These are phyloP conservation scores for Acrocera orbiculus DNA, from an alignment of 2,888 invertebrate species.

Conservation along the genomic window DNA sequence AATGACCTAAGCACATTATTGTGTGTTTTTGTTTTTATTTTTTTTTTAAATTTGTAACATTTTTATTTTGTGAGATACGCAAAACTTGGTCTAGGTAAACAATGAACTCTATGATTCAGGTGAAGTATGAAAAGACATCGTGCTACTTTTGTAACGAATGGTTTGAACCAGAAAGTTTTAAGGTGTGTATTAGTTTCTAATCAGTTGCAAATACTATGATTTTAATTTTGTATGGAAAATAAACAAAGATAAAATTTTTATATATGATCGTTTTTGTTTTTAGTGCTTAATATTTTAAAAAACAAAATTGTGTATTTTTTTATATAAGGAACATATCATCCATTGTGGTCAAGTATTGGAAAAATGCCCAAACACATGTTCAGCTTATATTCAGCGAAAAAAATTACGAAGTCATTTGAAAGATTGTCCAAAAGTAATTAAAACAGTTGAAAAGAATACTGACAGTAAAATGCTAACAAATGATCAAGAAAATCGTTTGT, in stretches of 20 bases:
- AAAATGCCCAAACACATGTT: conserved; percentile 51
- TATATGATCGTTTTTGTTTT: not conserved
- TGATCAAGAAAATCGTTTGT: conserved; percentile 18
- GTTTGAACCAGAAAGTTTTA: conserved; percentile 44
- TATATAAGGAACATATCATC: conserved; percentile 41
- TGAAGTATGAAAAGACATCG: conserved; percentile 35
- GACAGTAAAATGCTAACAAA: conserved; percentile 12
- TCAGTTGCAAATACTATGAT: too few species aligned
- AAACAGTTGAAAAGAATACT: conserved; percentile 10
- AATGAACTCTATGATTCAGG: conserved; percentile 11
- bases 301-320: not conserved
- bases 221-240: too few species aligned
- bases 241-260: not conserved
- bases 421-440: conserved; percentile 28
- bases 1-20: too few species aligned
- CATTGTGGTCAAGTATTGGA: conserved; percentile 55
- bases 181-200: conserved; percentile 38
- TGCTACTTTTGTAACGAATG: conserved; percentile 51
- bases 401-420: conserved; percentile 39
- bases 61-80: too few species aligned
- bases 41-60: too few species aligned
- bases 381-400: conserved; percentile 48
- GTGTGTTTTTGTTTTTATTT: too few species aligned
- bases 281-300: not conserved
- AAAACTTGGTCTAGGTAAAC: too few species aligned